A percentile compares a stretch with the other conserved stretches of the same genome.
These are phyloP conservation scores for Dermochelys coriacea DNA, from an alignment of 2,797 vertebrate genomes.

Conservation along the genomic window DNA sequence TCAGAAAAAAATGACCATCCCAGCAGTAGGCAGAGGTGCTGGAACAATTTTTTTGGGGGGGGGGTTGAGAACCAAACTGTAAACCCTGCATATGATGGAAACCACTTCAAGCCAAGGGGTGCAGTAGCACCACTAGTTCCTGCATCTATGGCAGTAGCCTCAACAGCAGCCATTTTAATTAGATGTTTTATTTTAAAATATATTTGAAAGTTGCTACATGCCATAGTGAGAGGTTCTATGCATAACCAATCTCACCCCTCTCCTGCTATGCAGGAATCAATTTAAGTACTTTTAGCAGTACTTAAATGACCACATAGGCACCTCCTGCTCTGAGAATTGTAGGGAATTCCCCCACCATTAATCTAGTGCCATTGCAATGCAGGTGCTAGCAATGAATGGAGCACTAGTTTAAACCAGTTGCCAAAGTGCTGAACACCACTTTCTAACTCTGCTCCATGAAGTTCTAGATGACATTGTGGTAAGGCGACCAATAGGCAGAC, in stretches of 20 bases:
- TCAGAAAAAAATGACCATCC: neutral
- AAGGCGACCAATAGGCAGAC: neutral
- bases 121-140: too few relatives aligned
- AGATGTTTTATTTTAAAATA: neutral
- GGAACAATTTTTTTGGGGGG: too few relatives aligned
- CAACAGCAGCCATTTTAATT: neutral
- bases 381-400: too few relatives aligned
- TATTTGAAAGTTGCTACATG: too few relatives aligned
- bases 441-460: neutral
- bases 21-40: neutral
- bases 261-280: neutral
- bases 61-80: too few relatives aligned
- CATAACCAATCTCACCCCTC: neutral
- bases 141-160: too few relatives aligned
- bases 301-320: neutral
- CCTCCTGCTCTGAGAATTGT: fast-evolving
- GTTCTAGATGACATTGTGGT: neutral
- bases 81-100: too few relatives aligned
- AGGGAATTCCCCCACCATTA: neutral
- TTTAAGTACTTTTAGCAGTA: neutral
- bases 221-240: neutral
- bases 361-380: neutral
- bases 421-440: neutral
- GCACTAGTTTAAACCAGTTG: neutral
- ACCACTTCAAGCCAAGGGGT: too few relatives aligned